phyloP scores from a whole-genome alignment of 2,888 invertebrate species.

The Agonopterix alstromeriana region DNA sequence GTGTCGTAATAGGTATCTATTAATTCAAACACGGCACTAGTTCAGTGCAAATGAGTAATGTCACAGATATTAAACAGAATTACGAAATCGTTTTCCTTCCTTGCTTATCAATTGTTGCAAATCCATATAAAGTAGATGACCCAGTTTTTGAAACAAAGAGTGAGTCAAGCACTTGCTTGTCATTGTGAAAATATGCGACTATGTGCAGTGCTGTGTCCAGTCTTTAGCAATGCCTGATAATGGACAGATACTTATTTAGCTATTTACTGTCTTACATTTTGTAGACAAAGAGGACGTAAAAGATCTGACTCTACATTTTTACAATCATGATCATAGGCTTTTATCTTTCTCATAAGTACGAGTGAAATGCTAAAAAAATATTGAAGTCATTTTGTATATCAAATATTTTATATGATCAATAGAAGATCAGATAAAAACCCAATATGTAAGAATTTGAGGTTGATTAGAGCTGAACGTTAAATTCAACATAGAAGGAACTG shows the following conservation, averaged over 20 bases:
- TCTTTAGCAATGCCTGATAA: no score
- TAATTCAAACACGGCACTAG: not conserved
- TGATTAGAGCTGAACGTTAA: not conserved
- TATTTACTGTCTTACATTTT: no score
- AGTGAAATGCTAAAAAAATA: no score
- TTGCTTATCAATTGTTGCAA: constrained; percentile 43
- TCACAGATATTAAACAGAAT: constrained; percentile 2
- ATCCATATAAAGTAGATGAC: constrained; percentile 53
- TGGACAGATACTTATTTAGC: no score
- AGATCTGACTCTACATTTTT: no score
- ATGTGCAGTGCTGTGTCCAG: constrained; percentile 14
- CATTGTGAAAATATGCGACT: constrained; percentile 43
- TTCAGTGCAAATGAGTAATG: not conserved
- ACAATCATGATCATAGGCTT: no score
- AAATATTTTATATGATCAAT: no score
- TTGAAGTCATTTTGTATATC: no score
- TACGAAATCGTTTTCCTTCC: constrained; percentile 18
- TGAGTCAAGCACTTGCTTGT: constrained; percentile 48
- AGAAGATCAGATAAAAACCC: no score
- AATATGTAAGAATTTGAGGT: not conserved
- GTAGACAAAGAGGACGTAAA: no score
- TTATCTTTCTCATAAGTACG: no score
- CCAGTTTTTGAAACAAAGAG: constrained; percentile 58
- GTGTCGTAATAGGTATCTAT: not conserved
- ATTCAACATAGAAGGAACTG: constrained; percentile 20